A percentile compares a stretch with the other conserved stretches of the same genome.
These are phyloP conservation scores for Ptychobarbus kaznakovi DNA, from an alignment of 2,797 vertebrate genomes.

Conservation along the genomic window DNA sequence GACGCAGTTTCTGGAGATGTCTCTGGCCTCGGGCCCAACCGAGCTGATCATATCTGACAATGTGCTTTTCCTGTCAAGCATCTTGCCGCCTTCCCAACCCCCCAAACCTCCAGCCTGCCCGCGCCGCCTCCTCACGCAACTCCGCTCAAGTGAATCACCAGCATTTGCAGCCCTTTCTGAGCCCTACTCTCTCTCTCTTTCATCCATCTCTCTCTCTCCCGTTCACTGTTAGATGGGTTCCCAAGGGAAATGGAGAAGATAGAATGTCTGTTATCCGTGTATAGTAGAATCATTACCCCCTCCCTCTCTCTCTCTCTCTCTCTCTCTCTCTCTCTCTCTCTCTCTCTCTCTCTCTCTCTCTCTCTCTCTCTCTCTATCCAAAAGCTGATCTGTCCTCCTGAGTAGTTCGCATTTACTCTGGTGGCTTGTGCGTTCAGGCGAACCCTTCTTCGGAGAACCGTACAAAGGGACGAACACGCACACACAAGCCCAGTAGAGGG, in stretches of 20 bases:
- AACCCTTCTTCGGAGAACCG: conserved; percentile 40
- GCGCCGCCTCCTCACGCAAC: conserved; percentile 37
- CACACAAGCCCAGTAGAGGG: conserved; percentile 23
- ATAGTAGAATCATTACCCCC: conserved; percentile 58
- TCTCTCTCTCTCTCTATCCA: not conserved
- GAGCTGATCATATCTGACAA: conserved; percentile 75
- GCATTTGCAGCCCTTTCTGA: conserved; percentile 55
- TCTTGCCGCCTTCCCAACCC: conserved; percentile 38
- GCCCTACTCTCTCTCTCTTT: conserved; percentile 20
- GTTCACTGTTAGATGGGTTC: conserved; percentile 40
- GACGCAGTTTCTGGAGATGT: conserved; percentile 66
- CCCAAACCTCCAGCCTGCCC: conserved; percentile 21
- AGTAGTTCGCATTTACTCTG: conserved; percentile 19
- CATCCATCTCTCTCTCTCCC: conserved; percentile 2
- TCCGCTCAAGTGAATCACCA: conserved; percentile 63
- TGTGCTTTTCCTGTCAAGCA: conserved; percentile 67
- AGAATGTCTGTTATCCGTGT: conserved; percentile 58
- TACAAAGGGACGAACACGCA: conserved; percentile 28
- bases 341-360: not conserved
- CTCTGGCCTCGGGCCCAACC: conserved; percentile 58
- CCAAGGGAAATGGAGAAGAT: conserved; percentile 52
- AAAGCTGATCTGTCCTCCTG: conserved; percentile 36
- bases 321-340: conserved; percentile 7
- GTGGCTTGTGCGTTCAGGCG: conserved; percentile 23
- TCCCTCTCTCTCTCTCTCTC: conserved; percentile 15